Conservation (phyloP, 2,797 vertebrate genomes). For the Phrynocephalus guinanensis region DNA sequence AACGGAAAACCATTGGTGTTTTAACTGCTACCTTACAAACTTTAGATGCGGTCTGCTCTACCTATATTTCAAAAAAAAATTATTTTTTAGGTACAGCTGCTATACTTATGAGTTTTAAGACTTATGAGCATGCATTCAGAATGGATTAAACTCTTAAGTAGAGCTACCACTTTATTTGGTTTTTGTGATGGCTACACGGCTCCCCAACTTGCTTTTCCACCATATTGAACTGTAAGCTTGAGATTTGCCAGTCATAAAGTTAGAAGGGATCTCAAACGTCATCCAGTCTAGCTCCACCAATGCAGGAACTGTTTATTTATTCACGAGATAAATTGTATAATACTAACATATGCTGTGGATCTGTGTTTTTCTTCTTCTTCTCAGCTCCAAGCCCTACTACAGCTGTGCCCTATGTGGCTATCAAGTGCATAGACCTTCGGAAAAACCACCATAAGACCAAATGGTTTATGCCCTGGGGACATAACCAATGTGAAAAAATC, state of each 20-base stretch:
- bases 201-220: too few relatives aligned
- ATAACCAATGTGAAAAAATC: conserved; percentile 89
- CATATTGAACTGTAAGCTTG: neutral
- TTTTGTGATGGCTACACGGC: too few relatives aligned
- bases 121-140: too few relatives aligned
- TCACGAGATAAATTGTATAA: neutral
- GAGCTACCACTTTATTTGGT: too few relatives aligned
- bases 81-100: too few relatives aligned
- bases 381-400: conserved; percentile 93
- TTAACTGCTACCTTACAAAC: too few relatives aligned
- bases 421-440: conserved; percentile 89
- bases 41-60: too few relatives aligned
- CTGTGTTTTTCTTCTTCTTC: neutral
- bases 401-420: conserved; percentile 83
- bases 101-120: too few relatives aligned
- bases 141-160: too few relatives aligned
- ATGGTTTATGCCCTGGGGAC: conserved; percentile 95
- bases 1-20: too few relatives aligned
- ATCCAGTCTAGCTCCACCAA: neutral
- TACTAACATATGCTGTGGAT: neutral
- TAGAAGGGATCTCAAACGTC: too few relatives aligned
- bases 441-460: conserved; percentile 84
- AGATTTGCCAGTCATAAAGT: neutral
- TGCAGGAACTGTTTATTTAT: neutral
- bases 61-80: too few relatives aligned